These are phyloP conservation scores for Crotalus tigris DNA, from an alignment of 2,113 vertebrate species.

Conservation along the genomic window DNA sequence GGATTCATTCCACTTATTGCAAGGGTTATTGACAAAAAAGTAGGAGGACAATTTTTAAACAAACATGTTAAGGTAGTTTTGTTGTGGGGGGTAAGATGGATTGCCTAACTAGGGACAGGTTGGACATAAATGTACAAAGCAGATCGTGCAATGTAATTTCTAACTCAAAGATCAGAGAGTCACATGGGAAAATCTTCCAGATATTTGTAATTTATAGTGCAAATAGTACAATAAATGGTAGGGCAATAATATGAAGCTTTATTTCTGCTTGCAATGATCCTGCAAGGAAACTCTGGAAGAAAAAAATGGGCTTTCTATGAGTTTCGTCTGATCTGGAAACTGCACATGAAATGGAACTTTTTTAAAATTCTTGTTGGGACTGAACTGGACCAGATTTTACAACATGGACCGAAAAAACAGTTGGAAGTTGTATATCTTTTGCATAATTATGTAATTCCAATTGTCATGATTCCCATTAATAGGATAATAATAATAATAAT, in stretches of 20 bases:
- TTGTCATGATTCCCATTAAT: neutral
- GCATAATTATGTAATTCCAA: neutral
- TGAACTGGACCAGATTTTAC: neutral
- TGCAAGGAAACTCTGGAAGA: neutral
- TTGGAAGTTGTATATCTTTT: neutral
- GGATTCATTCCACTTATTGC: neutral
- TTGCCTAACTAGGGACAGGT: neutral
- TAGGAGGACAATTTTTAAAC: neutral
- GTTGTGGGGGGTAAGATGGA: neutral
- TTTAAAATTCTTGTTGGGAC: neutral
- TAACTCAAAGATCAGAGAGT: neutral
- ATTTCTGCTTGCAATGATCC: neutral
- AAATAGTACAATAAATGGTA: neutral
- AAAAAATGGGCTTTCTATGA: neutral
- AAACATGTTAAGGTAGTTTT: neutral
- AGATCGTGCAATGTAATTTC: neutral
- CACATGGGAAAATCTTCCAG: neutral
- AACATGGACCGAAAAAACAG: neutral
- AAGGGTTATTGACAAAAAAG: neutral
- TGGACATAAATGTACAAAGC: neutral
- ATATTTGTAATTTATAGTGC: neutral
- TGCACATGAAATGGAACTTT: neutral
- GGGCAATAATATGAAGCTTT: neutral
- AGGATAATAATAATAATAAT: neutral
- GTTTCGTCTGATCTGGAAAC: neutral